These are phyloP conservation scores for Rhinolophus ferrumequinum DNA, from an alignment of 2,113 vertebrate genomes.

Conservation along the genomic window DNA sequence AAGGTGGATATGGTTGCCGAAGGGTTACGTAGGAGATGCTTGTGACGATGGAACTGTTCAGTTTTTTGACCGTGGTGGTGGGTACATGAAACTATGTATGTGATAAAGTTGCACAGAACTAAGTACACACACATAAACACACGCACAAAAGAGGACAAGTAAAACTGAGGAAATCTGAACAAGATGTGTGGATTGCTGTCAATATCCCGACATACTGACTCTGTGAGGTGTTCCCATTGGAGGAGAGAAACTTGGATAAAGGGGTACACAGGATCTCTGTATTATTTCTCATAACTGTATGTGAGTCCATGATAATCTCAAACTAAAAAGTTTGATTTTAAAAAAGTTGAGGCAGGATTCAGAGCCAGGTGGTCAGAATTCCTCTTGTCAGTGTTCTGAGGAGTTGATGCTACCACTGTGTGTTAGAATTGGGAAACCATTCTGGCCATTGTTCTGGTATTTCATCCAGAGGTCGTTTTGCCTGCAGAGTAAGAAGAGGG, in stretches of 20 bases:
- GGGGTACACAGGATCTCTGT: not conserved
- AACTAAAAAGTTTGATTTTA: not conserved
- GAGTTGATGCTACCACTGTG: not conserved
- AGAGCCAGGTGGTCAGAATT: not conserved
- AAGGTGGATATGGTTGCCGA: not conserved
- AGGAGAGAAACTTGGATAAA: not conserved
- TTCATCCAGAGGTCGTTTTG: not conserved
- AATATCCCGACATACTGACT: not conserved
- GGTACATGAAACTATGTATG: rapidly evolving
- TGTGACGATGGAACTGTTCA: not conserved
- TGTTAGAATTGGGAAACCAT: not conserved
- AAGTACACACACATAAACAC: not conserved
- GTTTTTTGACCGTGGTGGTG: not conserved
- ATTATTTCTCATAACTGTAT: not conserved
- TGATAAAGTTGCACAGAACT: not conserved
- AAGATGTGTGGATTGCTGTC: not conserved
- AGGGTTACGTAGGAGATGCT: not conserved
- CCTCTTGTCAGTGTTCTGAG: not conserved
- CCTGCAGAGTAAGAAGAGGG: not conserved
- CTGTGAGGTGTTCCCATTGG: not conserved
- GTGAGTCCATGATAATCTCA: not conserved
- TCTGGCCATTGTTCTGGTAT: not conserved
- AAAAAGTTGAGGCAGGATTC: not conserved
- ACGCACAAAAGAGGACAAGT: too few species aligned
- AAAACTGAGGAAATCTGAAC: not conserved